Evolutionary conservation across 2,888 invertebrate genomes (phyloP).

Genomic region (Eumerus sabulonum): DNA sequence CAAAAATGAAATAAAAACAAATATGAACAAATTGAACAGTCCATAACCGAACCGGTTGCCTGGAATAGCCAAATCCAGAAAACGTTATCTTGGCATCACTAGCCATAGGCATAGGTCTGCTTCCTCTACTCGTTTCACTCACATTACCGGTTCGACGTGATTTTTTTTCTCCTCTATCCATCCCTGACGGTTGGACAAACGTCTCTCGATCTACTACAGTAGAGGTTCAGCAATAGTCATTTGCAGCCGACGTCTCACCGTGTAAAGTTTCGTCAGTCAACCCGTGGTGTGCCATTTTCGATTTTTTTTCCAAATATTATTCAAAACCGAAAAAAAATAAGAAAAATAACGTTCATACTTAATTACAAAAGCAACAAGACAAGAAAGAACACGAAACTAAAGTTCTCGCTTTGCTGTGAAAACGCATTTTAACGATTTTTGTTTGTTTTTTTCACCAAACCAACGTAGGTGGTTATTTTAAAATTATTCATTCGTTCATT

Average conservation of each 20-base stretch:
- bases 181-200: conserved; percentile 15
- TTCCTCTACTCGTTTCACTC: conserved; percentile 54
- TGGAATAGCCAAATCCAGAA: no score
- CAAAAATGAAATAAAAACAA: no score
- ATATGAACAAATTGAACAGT: no score
- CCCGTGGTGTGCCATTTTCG: conserved; percentile 70
- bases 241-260: conserved; percentile 68
- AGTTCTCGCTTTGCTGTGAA: conserved; percentile 40
- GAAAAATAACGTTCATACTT: conserved; percentile 38
- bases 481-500: neutral
- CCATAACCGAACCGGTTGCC: no score
- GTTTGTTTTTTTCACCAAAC: conserved; percentile 50
- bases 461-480: conserved; percentile 58
- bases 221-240: conserved; percentile 61
- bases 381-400: conserved; percentile 21
- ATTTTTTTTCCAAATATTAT: conserved; percentile 46
- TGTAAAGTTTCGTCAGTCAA: conserved; percentile 69
- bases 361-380: conserved; percentile 2
- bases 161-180: conserved; percentile 1
- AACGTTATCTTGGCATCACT: conserved; percentile 49
- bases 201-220: conserved; percentile 64
- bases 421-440: conserved; percentile 60
- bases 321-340: no score
- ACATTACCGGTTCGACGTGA: conserved; percentile 53
- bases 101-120: conserved; percentile 8